Conservation (phyloP, 2,797 vertebrate genomes). For the Halcyon badia region DNA sequence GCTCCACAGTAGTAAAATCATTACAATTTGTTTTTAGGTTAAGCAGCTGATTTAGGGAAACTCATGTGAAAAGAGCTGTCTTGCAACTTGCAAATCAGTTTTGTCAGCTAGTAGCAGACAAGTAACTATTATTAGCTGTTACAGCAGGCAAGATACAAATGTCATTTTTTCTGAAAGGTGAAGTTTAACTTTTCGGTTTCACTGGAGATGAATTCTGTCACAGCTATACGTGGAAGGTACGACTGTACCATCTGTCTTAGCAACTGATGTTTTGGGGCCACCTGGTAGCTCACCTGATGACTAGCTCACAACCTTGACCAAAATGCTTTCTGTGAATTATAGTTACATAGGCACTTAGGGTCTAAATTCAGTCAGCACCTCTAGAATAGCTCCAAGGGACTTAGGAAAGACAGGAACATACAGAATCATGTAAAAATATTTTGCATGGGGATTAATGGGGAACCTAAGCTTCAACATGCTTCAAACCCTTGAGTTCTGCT, state of each 20-base stretch:
- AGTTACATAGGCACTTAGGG: not conserved
- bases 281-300: slow-evolving; percentile 30
- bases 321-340: slow-evolving; percentile 42
- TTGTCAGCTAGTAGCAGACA: slow-evolving; percentile 40
- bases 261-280: slow-evolving; percentile 56
- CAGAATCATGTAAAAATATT: not conserved
- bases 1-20: not conserved
- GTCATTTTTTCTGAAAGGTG: slow-evolving; percentile 33
- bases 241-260: slow-evolving; percentile 22
- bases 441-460: not conserved
- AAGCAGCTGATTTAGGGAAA: slow-evolving; percentile 26
- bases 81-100: slow-evolving; percentile 39
- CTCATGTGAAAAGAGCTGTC: slow-evolving; percentile 12
- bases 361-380: not conserved
- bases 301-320: slow-evolving; percentile 12
- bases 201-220: slow-evolving; percentile 28
- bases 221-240: slow-evolving; percentile 29
- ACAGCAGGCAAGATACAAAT: slow-evolving; percentile 45
- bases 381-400: not conserved
- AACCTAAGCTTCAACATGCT: not conserved
- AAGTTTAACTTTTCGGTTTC: slow-evolving; percentile 58
- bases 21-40: not conserved
- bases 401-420: not conserved
- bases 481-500: not conserved
- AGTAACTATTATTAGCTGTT: slow-evolving; percentile 66